These are phyloP conservation scores for Nicator chloris DNA, from an alignment of 2,113 vertebrate genomes.

Conservation along the genomic window DNA sequence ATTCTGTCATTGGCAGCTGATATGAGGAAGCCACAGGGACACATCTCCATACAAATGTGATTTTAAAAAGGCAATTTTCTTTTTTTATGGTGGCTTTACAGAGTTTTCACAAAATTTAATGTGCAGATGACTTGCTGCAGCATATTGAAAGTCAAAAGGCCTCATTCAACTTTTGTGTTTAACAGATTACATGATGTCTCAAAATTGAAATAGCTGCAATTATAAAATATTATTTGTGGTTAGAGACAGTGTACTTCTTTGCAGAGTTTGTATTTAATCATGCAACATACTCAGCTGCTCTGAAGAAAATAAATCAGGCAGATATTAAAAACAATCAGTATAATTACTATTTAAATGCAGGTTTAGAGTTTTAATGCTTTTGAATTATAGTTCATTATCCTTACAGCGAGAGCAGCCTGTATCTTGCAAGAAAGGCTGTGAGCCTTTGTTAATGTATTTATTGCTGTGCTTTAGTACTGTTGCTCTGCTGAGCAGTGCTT, in stretches of 20 bases:
- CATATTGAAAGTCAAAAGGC: slow-evolving; percentile 55
- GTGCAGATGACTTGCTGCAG: slow-evolving; percentile 39
- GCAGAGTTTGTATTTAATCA: slow-evolving; percentile 2
- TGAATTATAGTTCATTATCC: slow-evolving; percentile 30
- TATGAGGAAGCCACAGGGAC: slow-evolving; percentile 46
- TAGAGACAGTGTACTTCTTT: neutral
- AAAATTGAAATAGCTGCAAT: slow-evolving; percentile 49
- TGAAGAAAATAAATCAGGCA: neutral
- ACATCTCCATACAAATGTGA: slow-evolving; percentile 75
- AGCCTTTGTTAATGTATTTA: neutral
- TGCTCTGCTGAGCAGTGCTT: neutral
- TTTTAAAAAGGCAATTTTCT: slow-evolving; percentile 64
- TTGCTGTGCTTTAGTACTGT: neutral
- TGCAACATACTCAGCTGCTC: neutral
- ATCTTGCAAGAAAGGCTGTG: neutral
- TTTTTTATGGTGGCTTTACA: slow-evolving; percentile 39
- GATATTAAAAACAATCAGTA: slow-evolving; percentile 22
- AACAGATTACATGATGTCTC: slow-evolving; percentile 24
- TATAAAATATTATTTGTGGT: slow-evolving; percentile 22
- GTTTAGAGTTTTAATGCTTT: slow-evolving; percentile 13
- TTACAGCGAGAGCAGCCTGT: neutral
- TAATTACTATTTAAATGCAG: slow-evolving; percentile 33
- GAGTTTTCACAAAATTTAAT: slow-evolving; percentile 53
- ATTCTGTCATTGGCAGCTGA: slow-evolving; percentile 63
- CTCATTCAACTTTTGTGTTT: slow-evolving; percentile 38